These are phyloP conservation scores for Microcaecilia unicolor DNA, from an alignment of 2,797 vertebrate genomes.

Conservation along the genomic window DNA sequence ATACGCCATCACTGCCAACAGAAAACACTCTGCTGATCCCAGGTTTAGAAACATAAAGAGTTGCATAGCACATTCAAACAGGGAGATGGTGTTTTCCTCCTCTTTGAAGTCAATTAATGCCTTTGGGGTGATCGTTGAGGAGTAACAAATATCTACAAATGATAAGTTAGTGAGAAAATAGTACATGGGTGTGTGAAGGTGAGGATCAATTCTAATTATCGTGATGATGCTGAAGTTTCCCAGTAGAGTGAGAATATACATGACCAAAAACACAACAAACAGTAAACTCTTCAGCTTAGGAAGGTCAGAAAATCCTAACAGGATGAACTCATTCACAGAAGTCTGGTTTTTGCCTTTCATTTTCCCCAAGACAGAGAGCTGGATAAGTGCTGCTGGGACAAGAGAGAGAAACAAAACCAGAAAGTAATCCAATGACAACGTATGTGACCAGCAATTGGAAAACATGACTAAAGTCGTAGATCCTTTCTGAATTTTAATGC, in stretches of 20 bases:
- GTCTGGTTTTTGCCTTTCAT: too few relatives aligned
- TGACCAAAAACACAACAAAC: neutral
- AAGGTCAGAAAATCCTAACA: constrained; percentile 1
- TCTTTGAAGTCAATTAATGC: neutral
- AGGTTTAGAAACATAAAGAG: constrained; percentile 5
- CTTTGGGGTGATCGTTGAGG: constrained; percentile 1
- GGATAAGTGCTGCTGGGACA: too few relatives aligned
- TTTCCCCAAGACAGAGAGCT: too few relatives aligned
- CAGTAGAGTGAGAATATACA: neutral
- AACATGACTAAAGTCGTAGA: too few relatives aligned
- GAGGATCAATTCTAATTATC: neutral
- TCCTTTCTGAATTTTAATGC: too few relatives aligned
- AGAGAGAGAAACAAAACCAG: too few relatives aligned
- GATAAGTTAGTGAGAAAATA: constrained; percentile 2
- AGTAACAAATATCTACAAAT: constrained; percentile 1
- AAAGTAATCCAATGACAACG: too few relatives aligned
- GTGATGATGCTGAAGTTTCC: neutral
- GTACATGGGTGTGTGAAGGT: constrained; percentile 1
- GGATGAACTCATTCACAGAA: neutral
- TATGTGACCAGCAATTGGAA: too few relatives aligned
- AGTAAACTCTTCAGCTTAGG: neutral
- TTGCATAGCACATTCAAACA: neutral
- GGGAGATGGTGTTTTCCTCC: neutral
- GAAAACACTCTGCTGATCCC: neutral
- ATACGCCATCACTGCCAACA: neutral